phyloP scores from a whole-genome alignment of 2,888 invertebrate species.

The Spodoptera exigua region DNA sequence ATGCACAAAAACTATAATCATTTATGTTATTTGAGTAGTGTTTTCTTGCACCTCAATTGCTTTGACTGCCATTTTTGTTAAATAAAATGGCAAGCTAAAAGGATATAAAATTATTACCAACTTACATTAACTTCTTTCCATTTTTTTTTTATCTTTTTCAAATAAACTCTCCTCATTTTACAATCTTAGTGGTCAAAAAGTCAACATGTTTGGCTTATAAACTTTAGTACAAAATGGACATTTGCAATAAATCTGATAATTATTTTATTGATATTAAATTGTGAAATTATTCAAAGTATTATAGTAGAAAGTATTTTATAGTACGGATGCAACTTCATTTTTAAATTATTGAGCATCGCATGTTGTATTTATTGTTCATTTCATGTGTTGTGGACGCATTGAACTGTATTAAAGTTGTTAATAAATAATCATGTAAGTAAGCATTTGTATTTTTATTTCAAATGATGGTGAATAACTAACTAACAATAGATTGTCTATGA shows the following conservation, averaged over 20 bases:
- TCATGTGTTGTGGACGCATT: constrained; percentile 52
- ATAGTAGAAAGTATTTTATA: constrained; percentile 64
- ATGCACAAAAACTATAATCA: constrained; percentile 1
- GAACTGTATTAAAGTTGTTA: constrained; percentile 59
- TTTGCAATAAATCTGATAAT: constrained; percentile 49
- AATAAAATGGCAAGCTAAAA: constrained; percentile 36
- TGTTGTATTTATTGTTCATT: constrained; percentile 69
- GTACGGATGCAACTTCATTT: constrained; percentile 48
- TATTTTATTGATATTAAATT: constrained; percentile 44
- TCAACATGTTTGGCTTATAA: constrained; percentile 20
- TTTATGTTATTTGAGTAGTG: too few species aligned
- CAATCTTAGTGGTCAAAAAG: constrained; percentile 40
- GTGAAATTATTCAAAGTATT: constrained; percentile 67
- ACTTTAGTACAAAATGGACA: constrained; percentile 55
- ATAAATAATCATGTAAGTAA: constrained; percentile 55
- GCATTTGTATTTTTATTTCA: constrained; percentile 31
- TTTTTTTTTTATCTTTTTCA: constrained; percentile 8
- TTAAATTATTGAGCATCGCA: constrained; percentile 63
- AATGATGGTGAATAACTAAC: neutral
- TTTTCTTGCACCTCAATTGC: constrained; percentile 6
- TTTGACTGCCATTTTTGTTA: constrained; percentile 32
- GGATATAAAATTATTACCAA: constrained; percentile 9
- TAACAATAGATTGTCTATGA: constrained; percentile 3
- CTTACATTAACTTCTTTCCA: constrained; percentile 13
- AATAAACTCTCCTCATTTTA: constrained; percentile 27